Conservation (phyloP, 2,888 invertebrate species). For the Campaea margaritaria region DNA sequence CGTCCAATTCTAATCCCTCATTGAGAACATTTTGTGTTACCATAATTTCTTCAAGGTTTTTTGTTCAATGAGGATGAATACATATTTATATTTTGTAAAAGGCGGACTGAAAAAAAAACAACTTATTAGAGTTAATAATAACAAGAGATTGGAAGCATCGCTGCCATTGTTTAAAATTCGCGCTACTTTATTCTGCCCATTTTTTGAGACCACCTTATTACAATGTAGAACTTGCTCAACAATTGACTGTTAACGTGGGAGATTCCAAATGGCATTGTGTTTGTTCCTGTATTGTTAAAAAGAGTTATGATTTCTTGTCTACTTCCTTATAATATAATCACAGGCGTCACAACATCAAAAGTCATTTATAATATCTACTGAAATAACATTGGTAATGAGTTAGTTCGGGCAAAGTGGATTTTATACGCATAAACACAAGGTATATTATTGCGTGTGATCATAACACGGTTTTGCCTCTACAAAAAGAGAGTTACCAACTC, state of each 20-base stretch:
- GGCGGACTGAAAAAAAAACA: not conserved
- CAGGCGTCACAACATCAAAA: not conserved
- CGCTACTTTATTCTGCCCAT: conserved; percentile 22
- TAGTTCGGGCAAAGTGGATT: too few species aligned
- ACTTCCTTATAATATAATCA: conserved; percentile 34
- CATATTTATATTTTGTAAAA: too few species aligned
- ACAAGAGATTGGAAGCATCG: conserved; percentile 13
- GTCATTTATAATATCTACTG: conserved; percentile 1
- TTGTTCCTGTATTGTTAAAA: conserved; percentile 38
- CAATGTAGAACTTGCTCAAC: conserved; percentile 52
- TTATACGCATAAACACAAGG: too few species aligned
- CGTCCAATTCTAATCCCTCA: too few species aligned
- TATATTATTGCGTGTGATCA: not conserved
- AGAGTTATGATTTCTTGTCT: conserved; percentile 35
- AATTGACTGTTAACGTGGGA: conserved; percentile 72
- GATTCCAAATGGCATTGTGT: conserved; percentile 38
- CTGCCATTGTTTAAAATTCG: conserved; percentile 15
- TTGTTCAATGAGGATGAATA: too few species aligned
- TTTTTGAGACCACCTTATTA: conserved; percentile 44
- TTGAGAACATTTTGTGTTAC: too few species aligned
- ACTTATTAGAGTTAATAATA: not conserved
- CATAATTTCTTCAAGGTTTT: too few species aligned
- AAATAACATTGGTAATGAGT: too few species aligned
- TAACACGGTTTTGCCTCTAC: too few species aligned
- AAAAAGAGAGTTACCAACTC: too few species aligned